Base-by-base conservation (phyloP, 2,113 vertebrate species). In the Alectura lathami region DNA sequence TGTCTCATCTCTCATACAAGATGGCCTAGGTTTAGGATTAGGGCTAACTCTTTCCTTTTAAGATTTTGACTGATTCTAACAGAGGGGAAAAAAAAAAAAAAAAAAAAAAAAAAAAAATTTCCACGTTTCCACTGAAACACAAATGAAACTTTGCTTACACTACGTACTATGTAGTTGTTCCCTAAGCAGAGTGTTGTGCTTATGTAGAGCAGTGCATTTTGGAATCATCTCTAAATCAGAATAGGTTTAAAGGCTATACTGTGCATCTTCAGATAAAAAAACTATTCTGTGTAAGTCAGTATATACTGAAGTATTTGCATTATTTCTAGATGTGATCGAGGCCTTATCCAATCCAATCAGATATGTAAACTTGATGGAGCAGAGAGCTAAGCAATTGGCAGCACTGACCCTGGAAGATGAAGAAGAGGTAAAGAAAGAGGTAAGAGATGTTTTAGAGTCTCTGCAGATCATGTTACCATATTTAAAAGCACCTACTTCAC, bases 311-410 rank as follows among this genome's bases (percentile, higher is more conserved):
- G 32, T 89, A 34, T 75, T 59, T 96, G 23, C 34, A 48, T 85
- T 72, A 12, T 93, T 62, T 67, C 88, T 92, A 99, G 99, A 99
- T 51, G 99, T 99, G 91, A 99, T 99, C 5, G 99, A 99, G 97
- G 99, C 99, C 36, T 98, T 99, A 96, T 99, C 99, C 88, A 99
- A 99, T 97, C 99, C 99, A n/a, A 99, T 99, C 88, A 98, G 98
- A 87, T 99, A 99, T 0, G 98, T 99, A 45, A 99, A 99, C 97
- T 96, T 99, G 96, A 99, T 99, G 99, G 99, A 99, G 90, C 99
- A 99, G 96, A 99, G 99, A 97, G 99, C 99, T 76, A 99, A 98
- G 95, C 99, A 99, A 70, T 96, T 99, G 89, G 99, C 99, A 24
- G 99, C 99, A 18, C 97, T 99, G 57, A 99, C 99, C 3, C 94